Conservation (phyloP, 2,888 invertebrate genomes). For the Panorpa germanica region DNA sequence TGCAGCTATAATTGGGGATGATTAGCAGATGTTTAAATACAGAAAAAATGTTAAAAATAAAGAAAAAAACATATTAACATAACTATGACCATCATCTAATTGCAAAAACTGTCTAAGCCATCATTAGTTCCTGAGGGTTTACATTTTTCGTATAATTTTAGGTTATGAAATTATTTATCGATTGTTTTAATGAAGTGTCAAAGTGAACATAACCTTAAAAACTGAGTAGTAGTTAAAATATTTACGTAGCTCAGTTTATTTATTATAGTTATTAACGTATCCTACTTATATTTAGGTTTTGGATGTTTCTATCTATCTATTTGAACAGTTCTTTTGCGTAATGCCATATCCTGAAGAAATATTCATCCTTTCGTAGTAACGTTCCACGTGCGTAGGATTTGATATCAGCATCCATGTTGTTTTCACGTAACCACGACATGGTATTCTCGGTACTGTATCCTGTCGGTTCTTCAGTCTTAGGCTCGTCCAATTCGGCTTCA, state of each 20-base stretch:
- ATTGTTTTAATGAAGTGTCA: too few species aligned
- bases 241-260: constrained; percentile 11
- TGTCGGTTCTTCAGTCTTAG: constrained; percentile 57
- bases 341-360: constrained; percentile 90
- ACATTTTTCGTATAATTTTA: too few species aligned
- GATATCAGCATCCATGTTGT: constrained; percentile 88
- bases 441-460: constrained; percentile 86
- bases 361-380: constrained; percentile 71
- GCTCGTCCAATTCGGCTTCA: constrained; percentile 31
- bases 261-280: constrained; percentile 10
- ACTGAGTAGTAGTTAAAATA: too few species aligned
- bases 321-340: constrained; percentile 70
- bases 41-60: too few species aligned
- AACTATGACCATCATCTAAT: too few species aligned
- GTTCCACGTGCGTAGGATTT: constrained; percentile 75
- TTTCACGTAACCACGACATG: constrained; percentile 82
- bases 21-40: too few species aligned
- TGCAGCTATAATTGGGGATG: too few species aligned
- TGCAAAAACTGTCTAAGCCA: too few species aligned
- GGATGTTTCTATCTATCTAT: constrained; percentile 26
- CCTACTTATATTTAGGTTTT: constrained; percentile 5
- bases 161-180: too few species aligned
- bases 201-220: too few species aligned
- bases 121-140: too few species aligned
- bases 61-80: too few species aligned